Base-by-base conservation (phyloP, 2,888 invertebrate genomes). In the Acrocera orbiculus region DNA sequence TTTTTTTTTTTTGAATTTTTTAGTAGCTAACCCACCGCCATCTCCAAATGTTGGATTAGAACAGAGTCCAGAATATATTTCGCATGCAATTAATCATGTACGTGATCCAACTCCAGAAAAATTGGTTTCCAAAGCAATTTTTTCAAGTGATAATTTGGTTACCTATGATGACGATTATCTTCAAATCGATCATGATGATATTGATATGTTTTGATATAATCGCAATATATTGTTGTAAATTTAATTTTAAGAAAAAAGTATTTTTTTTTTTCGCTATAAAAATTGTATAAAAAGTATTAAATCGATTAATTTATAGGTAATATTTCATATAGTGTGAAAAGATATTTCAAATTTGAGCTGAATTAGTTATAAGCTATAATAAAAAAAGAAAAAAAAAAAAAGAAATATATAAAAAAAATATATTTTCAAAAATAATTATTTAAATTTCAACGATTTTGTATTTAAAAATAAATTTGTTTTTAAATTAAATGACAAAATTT, bases 21-120 rank as follows among this genome's bases (percentile, higher is more conserved):
- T 26, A 55, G 58, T 60, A 35, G 60, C 60, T 3, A 82, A 82
- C 61, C 82, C 82, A 28, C 82, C 82, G 9, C 82, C 82, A 5
- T 82, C 81, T 16, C 82, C 82, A 1, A 77, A 77, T 53, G 71
- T 73, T 11, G 55, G 61, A 4, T 69, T 70, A 37, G 72, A 70
- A 27, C 64, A 70, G 47, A 75, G 73, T 42, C 71, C 71, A 36
- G 76, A 76, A 49, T 69, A 69, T n/a, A 69, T 67, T 51, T 60
- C 61, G 1, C 62, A 62, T 36, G 52, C 52, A 27, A 58, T 60
- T 27, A 58, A 57, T 33, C 53, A 56, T 31, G 52, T 56, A 7
- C 48, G 40, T 25, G 40, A 49, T 15, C 51, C 43, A 4, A 44
- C 42, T 29, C 42, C 46, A 2, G 54, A 55, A 22, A 55, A 55